Percentiles rank a stretch among this genome's conserved stretches.
phyloP scores from a whole-genome alignment of 2,113 vertebrate species.

The Sinosuthora webbiana region DNA sequence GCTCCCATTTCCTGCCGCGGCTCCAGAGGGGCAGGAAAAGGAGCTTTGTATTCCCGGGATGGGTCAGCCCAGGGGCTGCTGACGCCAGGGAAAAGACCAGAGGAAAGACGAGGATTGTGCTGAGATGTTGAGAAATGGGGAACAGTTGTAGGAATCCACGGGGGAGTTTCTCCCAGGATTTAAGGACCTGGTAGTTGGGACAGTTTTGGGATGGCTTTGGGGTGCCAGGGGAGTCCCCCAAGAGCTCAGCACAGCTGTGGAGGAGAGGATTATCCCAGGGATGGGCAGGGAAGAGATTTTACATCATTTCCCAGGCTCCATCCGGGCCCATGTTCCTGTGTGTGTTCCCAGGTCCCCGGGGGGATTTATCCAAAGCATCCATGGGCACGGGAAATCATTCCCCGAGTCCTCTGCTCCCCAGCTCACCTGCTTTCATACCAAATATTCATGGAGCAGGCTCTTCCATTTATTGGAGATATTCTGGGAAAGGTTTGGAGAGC shows the following conservation, averaged over 20 bases:
- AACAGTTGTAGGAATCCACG: background rate
- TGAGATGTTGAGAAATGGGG: background rate
- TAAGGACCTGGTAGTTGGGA: rapidly evolving
- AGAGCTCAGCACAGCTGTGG: background rate
- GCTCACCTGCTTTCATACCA: background rate
- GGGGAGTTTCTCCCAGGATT: background rate
- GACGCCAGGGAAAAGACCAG: background rate
- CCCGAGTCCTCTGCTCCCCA: background rate
- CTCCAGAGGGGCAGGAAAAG: background rate
- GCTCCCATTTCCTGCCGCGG: background rate
- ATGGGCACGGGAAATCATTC: background rate
- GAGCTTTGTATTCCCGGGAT: background rate
- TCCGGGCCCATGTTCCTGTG: rapidly evolving
- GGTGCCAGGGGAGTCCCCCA: too few species aligned
- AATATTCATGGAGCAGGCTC: background rate
- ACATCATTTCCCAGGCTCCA: background rate
- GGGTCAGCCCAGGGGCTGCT: background rate
- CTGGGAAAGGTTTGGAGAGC: background rate
- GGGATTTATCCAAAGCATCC: background rate
- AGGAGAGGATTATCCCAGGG: background rate
- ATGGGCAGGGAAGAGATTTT: background rate
- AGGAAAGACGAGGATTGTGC: background rate
- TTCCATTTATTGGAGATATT: conserved; percentile 26
- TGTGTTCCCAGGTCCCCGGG: background rate
- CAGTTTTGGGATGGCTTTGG: background rate